These are phyloP conservation scores for Ophiothrix spiculata DNA, from an alignment of 35 echinoderm and acorn worm species.

Conservation along the genomic window DNA sequence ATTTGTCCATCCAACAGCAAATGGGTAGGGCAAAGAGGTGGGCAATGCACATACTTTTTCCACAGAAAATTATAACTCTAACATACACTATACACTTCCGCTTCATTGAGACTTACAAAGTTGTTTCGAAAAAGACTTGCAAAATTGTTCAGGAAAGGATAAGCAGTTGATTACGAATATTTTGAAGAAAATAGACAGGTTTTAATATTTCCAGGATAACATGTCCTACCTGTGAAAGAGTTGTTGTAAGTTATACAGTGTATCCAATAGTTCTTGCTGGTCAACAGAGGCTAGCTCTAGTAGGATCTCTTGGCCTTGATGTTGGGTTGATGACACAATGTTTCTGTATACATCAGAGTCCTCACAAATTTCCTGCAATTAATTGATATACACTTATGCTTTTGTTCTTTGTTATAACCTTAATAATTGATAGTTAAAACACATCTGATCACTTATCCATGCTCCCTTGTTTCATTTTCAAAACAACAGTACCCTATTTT, in stretches of 20 bases:
- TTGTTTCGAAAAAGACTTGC: background rate
- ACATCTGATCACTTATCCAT: no score
- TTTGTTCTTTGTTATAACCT: no score
- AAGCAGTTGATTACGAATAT: background rate
- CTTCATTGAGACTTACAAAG: background rate
- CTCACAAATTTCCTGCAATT: slow-evolving; percentile 42
- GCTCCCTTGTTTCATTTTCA: no score
- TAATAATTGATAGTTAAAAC: no score
- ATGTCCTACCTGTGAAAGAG: slow-evolving; percentile 40
- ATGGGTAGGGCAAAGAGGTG: background rate
- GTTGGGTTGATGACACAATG: slow-evolving; percentile 19
- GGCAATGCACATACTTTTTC: background rate
- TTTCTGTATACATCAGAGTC: slow-evolving; percentile 35
- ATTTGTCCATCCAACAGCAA: background rate
- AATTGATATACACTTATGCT: no score
- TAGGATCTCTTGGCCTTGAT: slow-evolving; percentile 27
- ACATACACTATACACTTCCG: no score
- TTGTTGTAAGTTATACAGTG: slow-evolving; percentile 35
- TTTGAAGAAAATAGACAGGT: no score
- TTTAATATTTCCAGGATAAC: no score
- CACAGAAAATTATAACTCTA: background rate
- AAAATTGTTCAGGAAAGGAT: background rate
- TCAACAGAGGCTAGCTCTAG: slow-evolving; percentile 23
- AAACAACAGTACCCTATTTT: no score
- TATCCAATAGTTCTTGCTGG: slow-evolving; percentile 11